Base-by-base conservation (phyloP, 2,888 invertebrate species). In the Melieria crassipennis region DNA sequence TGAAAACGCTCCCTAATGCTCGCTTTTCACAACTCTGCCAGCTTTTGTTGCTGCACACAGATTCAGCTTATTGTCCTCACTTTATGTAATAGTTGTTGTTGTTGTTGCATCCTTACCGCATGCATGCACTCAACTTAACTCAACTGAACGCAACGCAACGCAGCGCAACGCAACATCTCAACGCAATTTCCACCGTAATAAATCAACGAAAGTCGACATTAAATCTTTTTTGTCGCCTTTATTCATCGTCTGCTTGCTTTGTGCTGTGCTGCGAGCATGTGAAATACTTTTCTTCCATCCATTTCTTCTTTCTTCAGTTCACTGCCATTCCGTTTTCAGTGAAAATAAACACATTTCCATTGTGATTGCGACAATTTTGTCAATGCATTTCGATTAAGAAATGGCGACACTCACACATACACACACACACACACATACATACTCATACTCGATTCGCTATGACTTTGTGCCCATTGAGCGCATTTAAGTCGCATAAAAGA, bases 131-230 rank as follows among this genome's bases (percentile, higher is more conserved):
- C 81, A 80, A 83, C 30, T 30, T 2, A 30, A 30, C 30, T 30
- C 30, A 30, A 30, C 30, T 3, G 30, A 30, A 30, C 30, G 2
- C 3, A 30, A 30, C 30, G 30, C 30, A 30, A 16, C 16, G 16
- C 16, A 16, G 16, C 16, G 16, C 16, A 16, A 30, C 30, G 30
- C 30, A 30, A 30, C 30, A 30, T 30, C 30, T 30, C 30, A 30
- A 30, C 83, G 83, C 83, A 84, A 84, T 84, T 84, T 82, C 83
- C 80, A 81, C 82, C 80, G 84, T 82, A 84, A 84, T 84, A 84
- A 84, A 84, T 84, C 84, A 84, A 85, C 82, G 78, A 84, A 84
- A 84, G 84, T 81, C 84, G 84, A 84, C 84, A 84, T 84, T 84
- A 84, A 84, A 84, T 84, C 84, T 84, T 81, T 83, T 79, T 75